Evolutionary conservation across 2,797 vertebrate species (phyloP).

Genomic region (Molossus molossus): DNA sequence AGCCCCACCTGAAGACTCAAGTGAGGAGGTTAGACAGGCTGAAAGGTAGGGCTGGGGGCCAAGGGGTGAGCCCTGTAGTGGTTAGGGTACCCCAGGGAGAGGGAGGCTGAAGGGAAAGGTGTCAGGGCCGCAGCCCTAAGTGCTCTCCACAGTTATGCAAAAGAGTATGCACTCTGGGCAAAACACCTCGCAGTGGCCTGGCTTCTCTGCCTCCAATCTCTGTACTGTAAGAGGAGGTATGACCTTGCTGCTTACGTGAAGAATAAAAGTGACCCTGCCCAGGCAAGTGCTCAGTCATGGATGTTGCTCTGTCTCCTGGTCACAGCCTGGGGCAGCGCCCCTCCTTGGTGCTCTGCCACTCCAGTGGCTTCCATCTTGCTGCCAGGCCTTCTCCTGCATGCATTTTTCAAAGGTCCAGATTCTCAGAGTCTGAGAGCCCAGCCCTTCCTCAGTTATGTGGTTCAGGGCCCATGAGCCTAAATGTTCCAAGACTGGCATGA

Average conservation of each 20-base stretch:
- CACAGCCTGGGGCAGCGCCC: rapidly evolving
- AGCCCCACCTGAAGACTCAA: not conserved
- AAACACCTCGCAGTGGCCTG: not conserved
- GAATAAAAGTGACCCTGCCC: too few species aligned
- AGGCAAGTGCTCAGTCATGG: rapidly evolving
- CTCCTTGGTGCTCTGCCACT: not conserved
- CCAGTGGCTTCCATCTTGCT: rapidly evolving
- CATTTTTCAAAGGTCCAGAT: not conserved
- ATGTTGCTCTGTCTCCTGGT: not conserved
- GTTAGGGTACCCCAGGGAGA: rapidly evolving
- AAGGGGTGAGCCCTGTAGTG: not conserved
- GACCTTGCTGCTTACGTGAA: rapidly evolving
- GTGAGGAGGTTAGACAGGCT: not conserved
- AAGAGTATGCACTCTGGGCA: not conserved
- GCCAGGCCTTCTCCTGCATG: not conserved
- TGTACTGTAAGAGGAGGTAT: not conserved
- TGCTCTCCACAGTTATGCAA: rapidly evolving
- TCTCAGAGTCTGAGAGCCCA: not conserved
- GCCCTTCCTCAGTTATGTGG: not conserved
- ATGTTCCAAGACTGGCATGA: not conserved
- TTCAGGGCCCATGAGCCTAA: not conserved
- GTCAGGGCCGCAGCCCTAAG: too few species aligned
- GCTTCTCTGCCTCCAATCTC: not conserved
- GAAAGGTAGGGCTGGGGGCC: not conserved
- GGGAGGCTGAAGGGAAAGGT: not conserved